phyloP scores from a whole-genome alignment of 2,888 invertebrate species.

The Synergus itoensis region DNA sequence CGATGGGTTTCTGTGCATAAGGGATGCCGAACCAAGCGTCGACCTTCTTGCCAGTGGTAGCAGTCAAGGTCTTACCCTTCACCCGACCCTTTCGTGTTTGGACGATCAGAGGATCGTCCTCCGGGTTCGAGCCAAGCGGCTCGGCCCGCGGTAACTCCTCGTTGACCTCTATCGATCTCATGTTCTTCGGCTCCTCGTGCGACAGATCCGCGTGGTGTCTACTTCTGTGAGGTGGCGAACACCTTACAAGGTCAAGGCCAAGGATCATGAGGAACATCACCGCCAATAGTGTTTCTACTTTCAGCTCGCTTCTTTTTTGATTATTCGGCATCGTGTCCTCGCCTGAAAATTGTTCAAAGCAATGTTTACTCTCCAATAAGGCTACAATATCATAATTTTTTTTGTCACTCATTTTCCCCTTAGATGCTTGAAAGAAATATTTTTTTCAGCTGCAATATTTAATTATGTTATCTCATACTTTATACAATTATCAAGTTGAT shows the following conservation, averaged over 20 bases:
- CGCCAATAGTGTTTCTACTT: slow-evolving; percentile 66
- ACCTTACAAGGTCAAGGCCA: slow-evolving; percentile 66
- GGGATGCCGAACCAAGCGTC: slow-evolving; percentile 92
- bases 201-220: slow-evolving; percentile 73
- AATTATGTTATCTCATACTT: too few relatives aligned
- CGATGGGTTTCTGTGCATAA: slow-evolving; percentile 89
- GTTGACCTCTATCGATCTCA: slow-evolving; percentile 66
- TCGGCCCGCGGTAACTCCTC: slow-evolving; percentile 74
- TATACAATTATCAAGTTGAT: too few relatives aligned
- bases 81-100: slow-evolving; percentile 89
- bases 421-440: too few relatives aligned
- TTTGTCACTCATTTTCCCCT: too few relatives aligned
- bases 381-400: too few relatives aligned
- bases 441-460: too few relatives aligned
- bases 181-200: slow-evolving; percentile 66
- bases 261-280: slow-evolving; percentile 61
- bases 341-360: slow-evolving; percentile 51
- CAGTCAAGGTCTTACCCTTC: slow-evolving; percentile 86
- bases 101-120: slow-evolving; percentile 86
- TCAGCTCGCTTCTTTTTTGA: slow-evolving; percentile 65
- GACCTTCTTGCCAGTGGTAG: slow-evolving; percentile 88
- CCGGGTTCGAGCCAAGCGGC: slow-evolving; percentile 76
- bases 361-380: not conserved
- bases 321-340: slow-evolving; percentile 70
- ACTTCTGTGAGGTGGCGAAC: slow-evolving; percentile 73